Evolutionary conservation across 2,888 invertebrate species (phyloP).

Genomic region (Geophilus truncorum): DNA sequence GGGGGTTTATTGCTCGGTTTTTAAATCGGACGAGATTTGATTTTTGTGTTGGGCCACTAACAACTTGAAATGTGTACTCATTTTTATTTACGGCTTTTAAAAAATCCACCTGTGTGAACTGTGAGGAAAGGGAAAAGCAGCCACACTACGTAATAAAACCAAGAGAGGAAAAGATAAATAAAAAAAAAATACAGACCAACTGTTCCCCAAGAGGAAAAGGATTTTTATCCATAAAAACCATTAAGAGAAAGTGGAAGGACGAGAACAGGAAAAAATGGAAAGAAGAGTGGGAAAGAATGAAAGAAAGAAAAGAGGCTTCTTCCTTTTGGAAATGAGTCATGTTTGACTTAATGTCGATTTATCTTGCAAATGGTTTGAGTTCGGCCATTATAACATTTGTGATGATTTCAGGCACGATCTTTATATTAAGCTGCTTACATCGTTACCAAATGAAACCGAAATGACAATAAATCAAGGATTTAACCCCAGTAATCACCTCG

Average conservation of each 20-base stretch:
- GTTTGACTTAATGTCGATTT: background rate
- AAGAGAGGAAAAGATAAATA: background rate
- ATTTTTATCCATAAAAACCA: constrained; percentile 7
- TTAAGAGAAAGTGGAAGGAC: background rate
- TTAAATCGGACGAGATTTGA: background rate
- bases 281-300: background rate
- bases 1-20: no score
- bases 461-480: background rate
- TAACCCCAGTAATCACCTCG: background rate
- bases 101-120: background rate
- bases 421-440: background rate
- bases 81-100: constrained; percentile 14
- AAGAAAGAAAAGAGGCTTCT: background rate
- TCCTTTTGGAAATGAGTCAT: background rate
- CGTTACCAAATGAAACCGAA: background rate
- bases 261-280: background rate
- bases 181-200: constrained; percentile 12
- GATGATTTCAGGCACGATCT: background rate
- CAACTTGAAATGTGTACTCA: background rate
- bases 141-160: background rate
- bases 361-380: background rate
- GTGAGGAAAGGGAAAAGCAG: background rate
- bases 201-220: constrained; percentile 4
- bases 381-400: background rate
- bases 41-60: background rate